These are phyloP conservation scores for Nudaria mundana DNA, from an alignment of 2,888 invertebrate species.

Conservation along the genomic window DNA sequence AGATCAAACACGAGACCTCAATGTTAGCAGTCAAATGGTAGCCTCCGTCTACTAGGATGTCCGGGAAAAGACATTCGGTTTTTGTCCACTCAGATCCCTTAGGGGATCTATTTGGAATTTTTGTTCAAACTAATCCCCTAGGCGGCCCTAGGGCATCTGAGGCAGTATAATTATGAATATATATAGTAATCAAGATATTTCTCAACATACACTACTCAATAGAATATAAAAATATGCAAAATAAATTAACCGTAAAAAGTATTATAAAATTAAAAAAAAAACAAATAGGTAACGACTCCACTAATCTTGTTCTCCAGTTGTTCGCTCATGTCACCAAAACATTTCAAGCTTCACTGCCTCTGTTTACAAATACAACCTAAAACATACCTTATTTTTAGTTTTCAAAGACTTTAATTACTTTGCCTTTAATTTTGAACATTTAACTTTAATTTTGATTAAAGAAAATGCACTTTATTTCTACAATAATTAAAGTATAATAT, in stretches of 20 bases:
- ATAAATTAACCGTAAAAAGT: background rate
- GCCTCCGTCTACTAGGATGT: too few species aligned
- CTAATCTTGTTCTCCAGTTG: slow-evolving; percentile 41
- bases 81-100: too few species aligned
- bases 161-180: too few species aligned
- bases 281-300: slow-evolving; percentile 36
- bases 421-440: slow-evolving; percentile 33
- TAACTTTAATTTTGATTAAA: too few species aligned
- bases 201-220: too few species aligned
- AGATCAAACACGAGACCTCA: too few species aligned
- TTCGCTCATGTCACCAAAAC: slow-evolving; percentile 78
- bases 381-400: slow-evolving; percentile 13
- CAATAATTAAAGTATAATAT: slow-evolving; percentile 30
- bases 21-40: too few species aligned
- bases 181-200: too few species aligned
- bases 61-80: too few species aligned
- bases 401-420: slow-evolving; percentile 45
- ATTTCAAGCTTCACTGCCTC: slow-evolving; percentile 67
- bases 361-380: slow-evolving; percentile 36
- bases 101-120: too few species aligned
- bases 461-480: slow-evolving; percentile 16
- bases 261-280: slow-evolving; percentile 4
- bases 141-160: too few species aligned
- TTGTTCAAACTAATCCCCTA: too few species aligned
- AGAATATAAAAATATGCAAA: background rate